phyloP scores from a whole-genome alignment of 92 coral and sea anemone genomes.

The Anthopleura xanthogrammica region DNA sequence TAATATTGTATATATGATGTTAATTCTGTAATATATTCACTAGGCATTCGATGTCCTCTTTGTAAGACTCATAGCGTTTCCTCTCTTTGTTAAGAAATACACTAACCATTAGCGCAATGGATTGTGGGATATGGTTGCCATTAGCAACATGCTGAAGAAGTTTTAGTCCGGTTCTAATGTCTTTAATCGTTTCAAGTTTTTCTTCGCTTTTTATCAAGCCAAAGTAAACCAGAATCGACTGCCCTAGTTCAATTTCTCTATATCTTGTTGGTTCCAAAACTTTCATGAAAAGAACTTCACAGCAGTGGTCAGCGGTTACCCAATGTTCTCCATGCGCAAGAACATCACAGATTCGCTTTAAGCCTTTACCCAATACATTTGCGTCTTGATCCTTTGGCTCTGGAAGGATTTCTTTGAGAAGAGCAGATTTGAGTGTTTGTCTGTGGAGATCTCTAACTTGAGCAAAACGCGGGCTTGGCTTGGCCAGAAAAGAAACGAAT shows the following conservation, averaged over 20 bases:
- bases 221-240: constrained; percentile 54
- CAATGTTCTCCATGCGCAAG: constrained; percentile 54
- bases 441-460: constrained; percentile 32
- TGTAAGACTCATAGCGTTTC: constrained; percentile 18
- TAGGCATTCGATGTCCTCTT: constrained; percentile 21
- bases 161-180: constrained; percentile 40
- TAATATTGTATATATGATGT: not conserved
- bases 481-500: constrained; percentile 82
- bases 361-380: constrained; percentile 50
- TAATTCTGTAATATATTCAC: not conserved
- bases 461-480: constrained; percentile 45
- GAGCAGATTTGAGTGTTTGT: constrained; percentile 61
- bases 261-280: constrained; percentile 23
- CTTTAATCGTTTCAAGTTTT: constrained; percentile 48
- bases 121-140: constrained; percentile 39
- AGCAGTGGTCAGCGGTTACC: constrained; percentile 54
- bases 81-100: constrained; percentile 57
- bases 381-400: constrained; percentile 46
- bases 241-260: constrained; percentile 41
- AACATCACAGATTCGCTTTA: constrained; percentile 73
- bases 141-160: constrained; percentile 40
- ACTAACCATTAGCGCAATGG: constrained; percentile 33
- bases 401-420: constrained; percentile 59
- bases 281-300: constrained; percentile 33
- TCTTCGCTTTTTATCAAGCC: constrained; percentile 74